A percentile compares a stretch with the other conserved stretches of the same genome.
Conservation (phyloP, 2,888 invertebrate species). For the Pseudococcus jackbeardsleyi region DNA sequence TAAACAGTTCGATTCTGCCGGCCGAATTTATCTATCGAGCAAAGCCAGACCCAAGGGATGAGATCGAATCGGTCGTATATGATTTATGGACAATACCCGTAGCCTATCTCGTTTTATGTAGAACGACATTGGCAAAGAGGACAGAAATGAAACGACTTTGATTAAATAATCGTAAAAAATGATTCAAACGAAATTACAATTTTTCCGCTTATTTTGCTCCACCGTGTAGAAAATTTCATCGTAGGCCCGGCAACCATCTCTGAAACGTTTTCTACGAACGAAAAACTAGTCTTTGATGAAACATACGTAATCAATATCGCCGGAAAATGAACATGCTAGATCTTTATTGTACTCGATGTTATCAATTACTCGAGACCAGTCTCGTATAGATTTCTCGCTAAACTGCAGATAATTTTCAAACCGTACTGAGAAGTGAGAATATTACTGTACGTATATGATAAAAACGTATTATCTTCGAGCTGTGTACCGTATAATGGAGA, state of each 20-base stretch:
- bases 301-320: background rate
- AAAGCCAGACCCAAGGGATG: no score
- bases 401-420: slow-evolving; percentile 15
- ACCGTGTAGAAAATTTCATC: slow-evolving; percentile 18
- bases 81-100: no score
- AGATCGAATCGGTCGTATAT: no score
- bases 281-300: background rate
- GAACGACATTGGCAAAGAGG: background rate
- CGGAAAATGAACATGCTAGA: background rate
- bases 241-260: background rate
- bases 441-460: background rate
- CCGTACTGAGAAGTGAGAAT: background rate
- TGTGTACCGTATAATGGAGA: background rate
- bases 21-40: no score
- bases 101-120: background rate
- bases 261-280: background rate
- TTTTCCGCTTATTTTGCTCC: slow-evolving; percentile 16
- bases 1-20: background rate
- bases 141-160: background rate
- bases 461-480: background rate
- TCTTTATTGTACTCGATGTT: background rate
- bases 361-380: background rate
- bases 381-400: background rate
- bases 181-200: slow-evolving; percentile 28
- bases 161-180: slow-evolving; percentile 22